phyloP scores from a whole-genome alignment of 1,140 invertebrate genomes.

The Propsilocerus akamusi region DNA sequence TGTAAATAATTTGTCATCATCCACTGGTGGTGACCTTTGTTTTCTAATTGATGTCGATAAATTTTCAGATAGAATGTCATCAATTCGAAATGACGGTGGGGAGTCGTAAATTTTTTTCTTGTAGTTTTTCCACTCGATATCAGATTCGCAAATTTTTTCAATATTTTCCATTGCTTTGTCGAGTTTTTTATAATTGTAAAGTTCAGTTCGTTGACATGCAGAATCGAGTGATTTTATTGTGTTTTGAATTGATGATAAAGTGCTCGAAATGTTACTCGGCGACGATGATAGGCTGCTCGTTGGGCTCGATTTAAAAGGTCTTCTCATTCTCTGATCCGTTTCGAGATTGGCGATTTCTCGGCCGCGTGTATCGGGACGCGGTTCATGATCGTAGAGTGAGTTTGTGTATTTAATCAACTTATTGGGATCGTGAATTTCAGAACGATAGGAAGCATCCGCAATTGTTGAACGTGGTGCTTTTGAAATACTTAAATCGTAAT shows the following conservation, averaged over 20 bases:
- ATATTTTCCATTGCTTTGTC: background rate
- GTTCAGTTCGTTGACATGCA: constrained; percentile 13
- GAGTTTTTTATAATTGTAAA: background rate
- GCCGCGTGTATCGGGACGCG: background rate
- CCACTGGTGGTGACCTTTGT: too few relatives aligned
- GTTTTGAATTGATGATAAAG: constrained; percentile 21
- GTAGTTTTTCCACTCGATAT: background rate
- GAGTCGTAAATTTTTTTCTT: constrained; percentile 10
- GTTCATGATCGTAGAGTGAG: background rate
- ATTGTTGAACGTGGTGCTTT: background rate
- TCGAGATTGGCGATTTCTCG: constrained; percentile 13
- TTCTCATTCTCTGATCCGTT: constrained; percentile 14
- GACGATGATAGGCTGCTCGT: constrained; percentile 14
- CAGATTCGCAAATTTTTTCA: background rate
- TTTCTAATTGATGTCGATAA: background rate
- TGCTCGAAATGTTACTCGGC: constrained; percentile 21
- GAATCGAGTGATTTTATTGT: constrained; percentile 23
- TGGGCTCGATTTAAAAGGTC: background rate
- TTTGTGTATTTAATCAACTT: background rate
- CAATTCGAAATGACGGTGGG: constrained; percentile 15
- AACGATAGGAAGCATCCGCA: background rate
- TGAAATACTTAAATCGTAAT: background rate
- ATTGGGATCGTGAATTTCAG: background rate
- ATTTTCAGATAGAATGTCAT: constrained; percentile 11
- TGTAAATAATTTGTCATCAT: too few relatives aligned